Evolutionary conservation across 2,797 vertebrate genomes (phyloP).

Genomic region (Salarias fasciatus): DNA sequence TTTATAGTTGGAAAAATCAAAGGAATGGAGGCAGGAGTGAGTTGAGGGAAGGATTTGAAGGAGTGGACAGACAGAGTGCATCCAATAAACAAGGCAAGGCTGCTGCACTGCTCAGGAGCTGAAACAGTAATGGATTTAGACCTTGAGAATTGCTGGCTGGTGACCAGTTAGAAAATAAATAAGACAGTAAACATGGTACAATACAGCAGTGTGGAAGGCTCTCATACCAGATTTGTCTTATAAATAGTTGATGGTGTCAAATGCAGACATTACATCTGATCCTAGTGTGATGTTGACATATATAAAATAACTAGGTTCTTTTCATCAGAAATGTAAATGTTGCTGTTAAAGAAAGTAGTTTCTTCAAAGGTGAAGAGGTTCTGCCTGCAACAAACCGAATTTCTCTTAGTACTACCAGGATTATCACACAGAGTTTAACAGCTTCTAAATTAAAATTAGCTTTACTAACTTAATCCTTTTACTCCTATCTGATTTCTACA

Average conservation of each 20-base stretch:
- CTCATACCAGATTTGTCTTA: too few species aligned
- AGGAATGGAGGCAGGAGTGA: neutral
- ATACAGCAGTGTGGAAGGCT: neutral
- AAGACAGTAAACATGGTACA: neutral
- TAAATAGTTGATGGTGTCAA: neutral
- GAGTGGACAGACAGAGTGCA: neutral
- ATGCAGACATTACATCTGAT: neutral
- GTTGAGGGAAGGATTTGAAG: slow-evolving; percentile 3
- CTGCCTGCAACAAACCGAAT: too few species aligned
- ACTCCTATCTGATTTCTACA: too few species aligned
- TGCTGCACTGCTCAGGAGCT: neutral
- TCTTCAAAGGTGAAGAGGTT: too few species aligned
- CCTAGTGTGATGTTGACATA: neutral
- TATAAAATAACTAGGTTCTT: too few species aligned
- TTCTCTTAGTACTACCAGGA: too few species aligned
- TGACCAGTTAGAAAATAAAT: neutral
- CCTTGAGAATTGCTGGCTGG: slow-evolving; percentile 19
- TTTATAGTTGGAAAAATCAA: neutral
- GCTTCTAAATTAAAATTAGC: too few species aligned
- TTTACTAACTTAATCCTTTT: too few species aligned
- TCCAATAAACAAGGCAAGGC: slow-evolving; percentile 17
- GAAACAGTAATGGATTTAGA: slow-evolving; percentile 1
- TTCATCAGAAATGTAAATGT: too few species aligned
- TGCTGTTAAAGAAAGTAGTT: too few species aligned
- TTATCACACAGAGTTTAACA: too few species aligned